Evolutionary conservation across 2,797 vertebrate species (phyloP).

Genomic region (Neosilurus mollespiculum): DNA sequence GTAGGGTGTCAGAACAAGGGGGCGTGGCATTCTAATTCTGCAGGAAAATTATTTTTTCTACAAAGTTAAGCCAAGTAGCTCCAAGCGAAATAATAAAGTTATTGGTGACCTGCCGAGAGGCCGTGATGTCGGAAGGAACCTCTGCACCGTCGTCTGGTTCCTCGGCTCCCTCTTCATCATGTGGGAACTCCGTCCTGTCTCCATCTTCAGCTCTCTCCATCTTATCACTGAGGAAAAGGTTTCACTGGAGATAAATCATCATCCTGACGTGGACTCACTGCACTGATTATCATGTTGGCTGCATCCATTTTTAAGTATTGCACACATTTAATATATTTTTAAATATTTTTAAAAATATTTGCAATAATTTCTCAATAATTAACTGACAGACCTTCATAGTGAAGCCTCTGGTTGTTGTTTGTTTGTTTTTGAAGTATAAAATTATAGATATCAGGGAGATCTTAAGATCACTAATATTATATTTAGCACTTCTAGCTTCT

Average conservation of each 20-base stretch:
- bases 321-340: too few relatives aligned
- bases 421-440: too few relatives aligned
- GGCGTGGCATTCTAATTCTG: not conserved
- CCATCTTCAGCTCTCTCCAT: conserved; percentile 6
- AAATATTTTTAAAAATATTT: too few relatives aligned
- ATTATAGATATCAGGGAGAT: too few relatives aligned
- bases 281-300: not conserved
- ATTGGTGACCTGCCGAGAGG: not conserved
- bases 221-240: not conserved
- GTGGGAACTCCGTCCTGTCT: not conserved
- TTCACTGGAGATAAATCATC: not conserved
- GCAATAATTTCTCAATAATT: too few relatives aligned
- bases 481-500: too few relatives aligned
- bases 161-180: not conserved
- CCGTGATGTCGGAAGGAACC: not conserved
- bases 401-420: too few relatives aligned
- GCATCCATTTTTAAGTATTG: too few relatives aligned
- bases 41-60: not conserved
- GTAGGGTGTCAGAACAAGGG: not conserved
- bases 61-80: not conserved
- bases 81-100: not conserved
- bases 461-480: too few relatives aligned
- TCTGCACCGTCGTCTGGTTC: not conserved
- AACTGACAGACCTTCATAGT: too few relatives aligned
- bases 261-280: not conserved